Evolutionary conservation across 35 echinoderm and acorn worm genomes (phyloP).

Genomic region (Amphiura filiformis): DNA sequence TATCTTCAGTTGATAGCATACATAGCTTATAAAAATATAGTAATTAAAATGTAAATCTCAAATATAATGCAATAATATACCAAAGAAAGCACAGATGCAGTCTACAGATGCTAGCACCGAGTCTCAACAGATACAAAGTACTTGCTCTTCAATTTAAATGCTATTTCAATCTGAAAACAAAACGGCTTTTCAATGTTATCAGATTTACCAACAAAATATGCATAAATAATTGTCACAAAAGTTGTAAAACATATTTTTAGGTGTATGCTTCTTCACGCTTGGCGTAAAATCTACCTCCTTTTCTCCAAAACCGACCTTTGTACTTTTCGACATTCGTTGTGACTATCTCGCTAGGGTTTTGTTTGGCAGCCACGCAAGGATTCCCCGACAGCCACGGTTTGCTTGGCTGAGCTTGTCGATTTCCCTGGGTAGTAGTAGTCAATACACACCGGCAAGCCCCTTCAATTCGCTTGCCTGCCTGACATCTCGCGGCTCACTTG

Average conservation of each 20-base stretch:
- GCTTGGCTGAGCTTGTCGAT: not conserved
- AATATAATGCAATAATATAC: no score
- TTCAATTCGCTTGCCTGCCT: slow-evolving; percentile 4
- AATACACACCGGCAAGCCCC: slow-evolving; percentile 2
- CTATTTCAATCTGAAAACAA: no score
- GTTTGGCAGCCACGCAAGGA: not conserved
- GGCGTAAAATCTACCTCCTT: not conserved
- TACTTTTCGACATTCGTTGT: slow-evolving; percentile 12
- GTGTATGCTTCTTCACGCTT: not conserved
- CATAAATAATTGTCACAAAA: no score
- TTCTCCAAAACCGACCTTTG: not conserved
- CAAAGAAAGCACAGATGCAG: no score
- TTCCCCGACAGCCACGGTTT: not conserved
- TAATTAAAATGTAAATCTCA: no score
- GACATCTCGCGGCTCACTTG: not conserved
- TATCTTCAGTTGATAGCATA: no score
- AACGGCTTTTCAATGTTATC: no score
- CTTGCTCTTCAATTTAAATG: no score
- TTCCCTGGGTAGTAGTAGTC: not conserved
- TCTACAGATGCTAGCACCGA: no score
- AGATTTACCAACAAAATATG: no score
- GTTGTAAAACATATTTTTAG: slow-evolving; percentile 7
- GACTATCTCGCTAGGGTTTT: not conserved
- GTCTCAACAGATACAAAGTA: no score
- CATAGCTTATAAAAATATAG: no score